Evolutionary conservation across 2,888 invertebrate species (phyloP), one percentile per base, ranked within the genome.

Genomic region (Agrotis clavis): DNA sequence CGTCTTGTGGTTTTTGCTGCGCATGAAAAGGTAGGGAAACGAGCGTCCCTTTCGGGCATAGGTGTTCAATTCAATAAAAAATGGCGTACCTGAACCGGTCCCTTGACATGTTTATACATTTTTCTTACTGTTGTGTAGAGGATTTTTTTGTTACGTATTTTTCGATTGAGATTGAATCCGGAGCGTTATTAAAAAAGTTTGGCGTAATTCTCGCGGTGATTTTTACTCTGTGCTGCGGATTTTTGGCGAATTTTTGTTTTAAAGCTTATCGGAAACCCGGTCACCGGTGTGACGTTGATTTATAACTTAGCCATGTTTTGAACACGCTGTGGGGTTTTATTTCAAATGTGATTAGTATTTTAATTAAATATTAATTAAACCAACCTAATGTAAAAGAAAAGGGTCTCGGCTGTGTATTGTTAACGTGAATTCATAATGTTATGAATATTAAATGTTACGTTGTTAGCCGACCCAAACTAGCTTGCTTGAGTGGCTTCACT

Each of bases 111-210:
- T 95, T 95, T 94, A 94, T 94, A 95, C 93, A 94, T 95, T 95
- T 95, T 94, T 95, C 95, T 95, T 94, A 93, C 93, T 92, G 90
- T 91, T 92, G 91, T 92, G 89, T 90, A 86, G 89, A 90, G 91
- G 77, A 77, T 86, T 88, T 89, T 94, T 95, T 95, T 93, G 93
- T 93, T 92, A 92, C 92, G 93, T 92, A 93, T 93, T 94, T 94
- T 91, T 94, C 94, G 93, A 94, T 95, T 93, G 95, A 93, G 94
- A 94, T 94, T 92, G 93, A 92, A 94, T 93, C 92, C 90, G 90
- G 90, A 87, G 92, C 93, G 93, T 95, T 96, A 95, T 96, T 96
- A 95, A 96, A 95, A 96, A 96, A 95, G 94, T 95, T 96, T 91
- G 84, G 79, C 89, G 92, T 93, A 93, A 94, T 93, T 93, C 90